Evolutionary conservation across 2,797 vertebrate species (phyloP).

Genomic region (Catharus ustulatus): DNA sequence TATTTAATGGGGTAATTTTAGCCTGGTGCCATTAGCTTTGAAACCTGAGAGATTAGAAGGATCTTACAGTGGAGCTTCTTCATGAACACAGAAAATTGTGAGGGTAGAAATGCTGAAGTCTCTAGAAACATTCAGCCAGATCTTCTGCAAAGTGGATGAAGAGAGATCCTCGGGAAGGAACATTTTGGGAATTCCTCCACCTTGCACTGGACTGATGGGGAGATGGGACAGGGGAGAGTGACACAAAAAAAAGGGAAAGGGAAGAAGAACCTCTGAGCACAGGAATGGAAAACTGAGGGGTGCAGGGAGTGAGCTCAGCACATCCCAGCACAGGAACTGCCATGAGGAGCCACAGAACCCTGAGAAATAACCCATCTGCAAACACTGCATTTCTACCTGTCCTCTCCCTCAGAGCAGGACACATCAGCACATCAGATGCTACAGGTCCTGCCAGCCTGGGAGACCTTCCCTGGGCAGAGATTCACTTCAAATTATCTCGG

Average conservation of each 20-base stretch:
- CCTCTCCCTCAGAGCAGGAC: neutral
- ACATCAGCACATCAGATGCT: too few species aligned
- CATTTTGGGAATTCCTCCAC: neutral
- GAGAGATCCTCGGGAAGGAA: neutral
- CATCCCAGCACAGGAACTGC: neutral
- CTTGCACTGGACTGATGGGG: neutral
- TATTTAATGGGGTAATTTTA: slow-evolving; percentile 62
- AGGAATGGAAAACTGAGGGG: accelerated
- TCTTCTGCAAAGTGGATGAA: neutral
- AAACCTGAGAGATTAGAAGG: slow-evolving; percentile 25
- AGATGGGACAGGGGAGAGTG: too few species aligned
- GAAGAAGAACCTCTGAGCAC: accelerated
- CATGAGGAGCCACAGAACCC: accelerated
- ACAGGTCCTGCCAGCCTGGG: neutral
- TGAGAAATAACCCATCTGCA: accelerated
- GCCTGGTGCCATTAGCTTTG: slow-evolving; percentile 24
- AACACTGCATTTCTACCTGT: neutral
- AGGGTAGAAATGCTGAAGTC: neutral
- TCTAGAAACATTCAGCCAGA: neutral
- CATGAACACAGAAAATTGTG: neutral
- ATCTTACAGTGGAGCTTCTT: neutral
- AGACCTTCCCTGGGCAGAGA: neutral
- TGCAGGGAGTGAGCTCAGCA: neutral
- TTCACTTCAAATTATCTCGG: neutral
- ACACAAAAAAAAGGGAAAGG: neutral